Evolutionary conservation across 92 coral and sea anemone species (phyloP).

Genomic region (Metridium senile): DNA sequence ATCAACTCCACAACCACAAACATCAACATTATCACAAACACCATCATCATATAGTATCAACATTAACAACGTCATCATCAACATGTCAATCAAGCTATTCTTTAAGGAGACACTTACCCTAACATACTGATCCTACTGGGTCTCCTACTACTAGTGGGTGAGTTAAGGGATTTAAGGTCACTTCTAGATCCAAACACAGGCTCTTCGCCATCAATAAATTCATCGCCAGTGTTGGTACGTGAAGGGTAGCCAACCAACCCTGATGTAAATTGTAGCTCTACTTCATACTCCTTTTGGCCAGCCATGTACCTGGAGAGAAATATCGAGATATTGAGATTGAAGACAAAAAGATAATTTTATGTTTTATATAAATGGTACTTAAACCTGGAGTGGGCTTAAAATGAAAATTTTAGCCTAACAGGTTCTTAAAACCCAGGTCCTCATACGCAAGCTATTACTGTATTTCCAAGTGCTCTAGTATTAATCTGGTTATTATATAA

Average conservation of each 20-base stretch:
- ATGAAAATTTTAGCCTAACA: no score
- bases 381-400: no score
- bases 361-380: no score
- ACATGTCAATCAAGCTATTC: background rate
- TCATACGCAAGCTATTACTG: no score
- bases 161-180: slow-evolving; percentile 74
- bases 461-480: no score
- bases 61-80: background rate
- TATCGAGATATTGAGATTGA: background rate
- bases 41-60: no score
- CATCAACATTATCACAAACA: background rate
- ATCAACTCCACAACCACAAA: background rate
- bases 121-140: slow-evolving; percentile 77
- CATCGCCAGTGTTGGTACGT: slow-evolving; percentile 92
- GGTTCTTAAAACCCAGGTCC: no score
- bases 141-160: slow-evolving; percentile 69
- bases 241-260: slow-evolving; percentile 94
- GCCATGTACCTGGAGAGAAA: slow-evolving; percentile 84
- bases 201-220: slow-evolving; percentile 95
- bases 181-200: slow-evolving; percentile 91
- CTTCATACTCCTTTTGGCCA: slow-evolving; percentile 97
- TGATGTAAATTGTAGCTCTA: slow-evolving; percentile 95
- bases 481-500: no score
- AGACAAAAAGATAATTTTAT: no score
- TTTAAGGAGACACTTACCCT: slow-evolving; percentile 40